Evolutionary conservation across 2,113 vertebrate genomes (phyloP), one percentile per base, ranked within the genome.

Genomic region (Microtus pennsylvanicus): DNA sequence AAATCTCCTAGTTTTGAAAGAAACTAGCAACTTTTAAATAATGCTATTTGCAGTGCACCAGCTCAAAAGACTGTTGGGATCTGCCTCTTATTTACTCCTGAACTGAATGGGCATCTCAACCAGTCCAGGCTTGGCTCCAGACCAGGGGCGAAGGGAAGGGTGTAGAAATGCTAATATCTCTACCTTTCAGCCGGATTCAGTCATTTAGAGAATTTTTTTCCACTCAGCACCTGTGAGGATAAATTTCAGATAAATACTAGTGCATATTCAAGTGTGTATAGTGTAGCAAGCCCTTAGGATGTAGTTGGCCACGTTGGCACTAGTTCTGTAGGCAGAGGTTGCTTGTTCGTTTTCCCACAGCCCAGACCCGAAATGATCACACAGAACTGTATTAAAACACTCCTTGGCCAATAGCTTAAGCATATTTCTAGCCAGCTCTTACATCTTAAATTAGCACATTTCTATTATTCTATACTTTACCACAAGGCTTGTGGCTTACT

Each of bases 1-100:
- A 63, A 89, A 90, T 82, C 47, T 92, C 30, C 47, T 45, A 55
- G 47, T 65, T 93, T 83, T 83, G 61, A 94, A 83, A 78, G 55
- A 45, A n/a, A 87, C 52, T 26, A 38, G n/a, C 61, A 92, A 12
- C 26, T 86, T 69, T 38, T 69, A 3, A 47, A 65, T 76, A 92
- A 26, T 47, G 47, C 0, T 50, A 52, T 75, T 52, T 95, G 4
- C 38, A 76, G 13, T 69, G 14, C 33, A 45, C 38, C 76, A 88
- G 38, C 38, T 77, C 70, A 69, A 69, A 80, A 50, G 52, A 85
- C 86, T 89, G 35, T 76, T 81, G 80, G n/a, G 42, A 21, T 78
- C 70, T 83, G 26, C 28, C 33, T 91, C 4, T 88, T 52, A 42
- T 78, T 26, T 90, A 55, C 77, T 94, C 38, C 7, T 63, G 58